A percentile compares a stretch with the other conserved stretches of the same genome.
Conservation (phyloP, 53 echinoderm and acorn worm species). For the Holothuria scabra region DNA sequence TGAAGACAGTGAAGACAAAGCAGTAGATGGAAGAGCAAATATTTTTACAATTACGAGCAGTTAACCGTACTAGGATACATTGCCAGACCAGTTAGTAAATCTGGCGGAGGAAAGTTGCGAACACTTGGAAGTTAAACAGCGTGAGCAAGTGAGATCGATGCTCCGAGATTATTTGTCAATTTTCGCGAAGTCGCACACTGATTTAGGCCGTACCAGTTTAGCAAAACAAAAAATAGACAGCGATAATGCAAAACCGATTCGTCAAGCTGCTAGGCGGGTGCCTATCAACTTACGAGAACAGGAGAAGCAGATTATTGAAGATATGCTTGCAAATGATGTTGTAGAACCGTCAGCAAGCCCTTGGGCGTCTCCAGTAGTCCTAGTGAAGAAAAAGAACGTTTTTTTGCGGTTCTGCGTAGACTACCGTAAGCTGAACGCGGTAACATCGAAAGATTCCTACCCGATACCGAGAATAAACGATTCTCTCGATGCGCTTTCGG, state of each 20-base stretch:
- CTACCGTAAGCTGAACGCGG: slow-evolving; percentile 25
- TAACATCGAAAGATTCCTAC: slow-evolving; percentile 17
- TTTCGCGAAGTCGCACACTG: too few species aligned
- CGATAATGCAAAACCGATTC: too few species aligned
- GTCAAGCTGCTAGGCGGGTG: slow-evolving; percentile 6
- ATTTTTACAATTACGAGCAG: not conserved
- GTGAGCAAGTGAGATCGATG: too few species aligned
- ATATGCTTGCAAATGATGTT: not conserved
- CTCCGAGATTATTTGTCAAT: too few species aligned
- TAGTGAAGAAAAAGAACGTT: slow-evolving; percentile 47
- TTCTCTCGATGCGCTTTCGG: slow-evolving; percentile 46
- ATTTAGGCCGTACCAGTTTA: too few species aligned
- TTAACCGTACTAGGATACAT: too few species aligned
- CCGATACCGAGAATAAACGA: slow-evolving; percentile 65
- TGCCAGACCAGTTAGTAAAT: too few species aligned
- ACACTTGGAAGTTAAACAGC: too few species aligned
- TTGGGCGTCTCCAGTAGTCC: slow-evolving; percentile 55
- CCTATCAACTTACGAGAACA: not conserved
- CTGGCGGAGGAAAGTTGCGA: too few species aligned
- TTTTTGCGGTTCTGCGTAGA: slow-evolving; percentile 6
- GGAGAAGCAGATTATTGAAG: not conserved
- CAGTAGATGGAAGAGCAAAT: not conserved
- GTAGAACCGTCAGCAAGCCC: slow-evolving; percentile 39
- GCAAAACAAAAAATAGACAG: too few species aligned
- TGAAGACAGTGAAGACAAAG: not conserved